Evolutionary conservation across 2,797 vertebrate genomes (phyloP), one percentile per base, ranked within the genome.

Genomic region (Clarias fuscus): DNA sequence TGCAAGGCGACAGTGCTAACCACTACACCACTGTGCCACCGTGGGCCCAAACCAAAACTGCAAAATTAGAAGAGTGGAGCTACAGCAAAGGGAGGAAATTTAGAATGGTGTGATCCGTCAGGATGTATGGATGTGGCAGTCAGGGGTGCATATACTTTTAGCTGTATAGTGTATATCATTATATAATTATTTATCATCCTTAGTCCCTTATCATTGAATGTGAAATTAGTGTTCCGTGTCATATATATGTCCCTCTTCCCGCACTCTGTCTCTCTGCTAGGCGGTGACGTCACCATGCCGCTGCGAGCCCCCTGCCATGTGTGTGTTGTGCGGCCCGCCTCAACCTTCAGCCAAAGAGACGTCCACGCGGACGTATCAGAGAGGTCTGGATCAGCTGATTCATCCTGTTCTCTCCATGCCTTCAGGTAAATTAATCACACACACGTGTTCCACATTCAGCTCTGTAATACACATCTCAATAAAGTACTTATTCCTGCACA

Each of bases 331-430:
- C 70, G 87, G 87, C 72, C 90, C 90, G 43, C 85, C 89, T 88
- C 80, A 70, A 85, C 56, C n/a, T 58, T 86, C 88, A 20, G 71
- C 90, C 79, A 85, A 81, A 62, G 30, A 89, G n/a, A 86, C 86
- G 10, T 85, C 90, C 6, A 30, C 88, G 14, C 87, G 88, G 59
- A 91, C 91, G 67, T 82, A 56, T 7, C 61, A 86, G 1, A 91
- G 91, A 33, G 84, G 88, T 64, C 86, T 91, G 84, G 93, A 93
- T 82, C 91, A 91, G 8, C 85, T 88, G 58, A 90, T 92, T 89
- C 94, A 94, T 84, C 91, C 92, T 33, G 85, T 93, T 2, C 92
- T 95, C 14, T 92, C 93, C n/a, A 86, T 93, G 65, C 89, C 93
- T 81, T 89, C 91, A 15, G 93, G 93, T 94, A 88, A 90, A 85